Evolutionary conservation across 1,140 invertebrate species (phyloP), one percentile per base, ranked within the genome.

Genomic region (Macrocentrus cingulum): DNA sequence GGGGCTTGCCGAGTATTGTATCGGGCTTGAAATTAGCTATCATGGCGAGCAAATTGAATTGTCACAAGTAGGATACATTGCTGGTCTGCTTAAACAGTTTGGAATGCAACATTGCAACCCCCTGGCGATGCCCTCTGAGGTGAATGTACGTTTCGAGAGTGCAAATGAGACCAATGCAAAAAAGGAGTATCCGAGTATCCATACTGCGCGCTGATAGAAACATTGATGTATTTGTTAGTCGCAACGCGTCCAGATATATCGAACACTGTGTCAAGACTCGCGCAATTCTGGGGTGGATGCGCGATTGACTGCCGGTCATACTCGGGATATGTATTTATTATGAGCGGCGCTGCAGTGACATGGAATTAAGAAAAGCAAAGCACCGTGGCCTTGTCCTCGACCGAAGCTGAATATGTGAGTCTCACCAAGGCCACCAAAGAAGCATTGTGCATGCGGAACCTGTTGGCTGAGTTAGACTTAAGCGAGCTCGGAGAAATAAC

Each of bases 361-460:
- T 67, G 66, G 67, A 45, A 34, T 22, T 57, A 46, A 3, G 52
- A 62, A 15, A 69, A 68, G 39, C 68, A 71, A 46, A 29, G 49
- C n/a, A 62, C 36, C 11, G 59, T 69, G 16, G 49, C 65, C 18
- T 36, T 70, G 1, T 71, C 63, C n/a, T 69, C 53, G 7, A 60
- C 63, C 13, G 63, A 71, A 61, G 64, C 69, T 0, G 69, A 73
- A 36, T 65, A 61, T 49, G 46, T 70, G 3, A 60, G 68, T 4
- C 19, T 61, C n/a, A 16, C 53, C 13, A 42, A 56, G 32, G 53
- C 11, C 1, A 32, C 34, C 8, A 56, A 56, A 19, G 42, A 56
- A 45, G 53, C 23, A 16, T 15, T 56, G 9, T 32, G 39, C 15
- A 15, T 56, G 11, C 29, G 37, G 1, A 46, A 34, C 23, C 29